Percentiles rank a stretch among this genome's conserved stretches.
Conservation (phyloP, 2,113 vertebrate genomes). For the Potamarius usumacintae region DNA sequence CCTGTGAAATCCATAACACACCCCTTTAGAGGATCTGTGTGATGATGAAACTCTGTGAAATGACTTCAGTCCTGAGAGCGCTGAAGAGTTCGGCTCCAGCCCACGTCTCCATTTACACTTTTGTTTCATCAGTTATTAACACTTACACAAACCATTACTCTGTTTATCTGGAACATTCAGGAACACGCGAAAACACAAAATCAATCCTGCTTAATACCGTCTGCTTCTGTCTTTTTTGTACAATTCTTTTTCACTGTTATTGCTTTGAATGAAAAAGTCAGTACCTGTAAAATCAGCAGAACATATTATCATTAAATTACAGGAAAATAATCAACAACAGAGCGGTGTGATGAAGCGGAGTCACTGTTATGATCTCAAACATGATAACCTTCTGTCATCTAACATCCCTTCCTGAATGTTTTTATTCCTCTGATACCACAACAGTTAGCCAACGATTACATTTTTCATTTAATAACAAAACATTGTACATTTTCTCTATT, state of each 20-base stretch:
- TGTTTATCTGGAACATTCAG: neutral
- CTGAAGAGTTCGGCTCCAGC: neutral
- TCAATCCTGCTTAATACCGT: neutral
- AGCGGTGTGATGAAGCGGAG: too few species aligned
- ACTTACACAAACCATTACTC: neutral
- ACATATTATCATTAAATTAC: too few species aligned
- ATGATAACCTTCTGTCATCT: too few species aligned
- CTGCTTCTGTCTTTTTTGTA: neutral
- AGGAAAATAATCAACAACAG: too few species aligned
- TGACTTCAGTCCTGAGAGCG: neutral
- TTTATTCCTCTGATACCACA: too few species aligned
- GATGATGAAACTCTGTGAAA: slow-evolving; percentile 1
- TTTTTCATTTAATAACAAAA: too few species aligned
- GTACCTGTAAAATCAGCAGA: too few species aligned
- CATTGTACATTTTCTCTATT: too few species aligned
- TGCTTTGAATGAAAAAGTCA: too few species aligned
- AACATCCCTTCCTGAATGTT: too few species aligned
- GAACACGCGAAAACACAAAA: neutral
- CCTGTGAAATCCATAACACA: neutral
- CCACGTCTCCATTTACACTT: neutral
- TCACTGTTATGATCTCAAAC: too few species aligned
- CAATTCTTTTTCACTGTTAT: neutral
- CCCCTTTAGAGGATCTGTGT: neutral
- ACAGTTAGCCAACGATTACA: too few species aligned
- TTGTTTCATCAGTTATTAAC: neutral